A percentile compares a stretch with the other conserved stretches of the same genome.
Conservation (phyloP, 2,888 invertebrate genomes). For the Philereme transversata region DNA sequence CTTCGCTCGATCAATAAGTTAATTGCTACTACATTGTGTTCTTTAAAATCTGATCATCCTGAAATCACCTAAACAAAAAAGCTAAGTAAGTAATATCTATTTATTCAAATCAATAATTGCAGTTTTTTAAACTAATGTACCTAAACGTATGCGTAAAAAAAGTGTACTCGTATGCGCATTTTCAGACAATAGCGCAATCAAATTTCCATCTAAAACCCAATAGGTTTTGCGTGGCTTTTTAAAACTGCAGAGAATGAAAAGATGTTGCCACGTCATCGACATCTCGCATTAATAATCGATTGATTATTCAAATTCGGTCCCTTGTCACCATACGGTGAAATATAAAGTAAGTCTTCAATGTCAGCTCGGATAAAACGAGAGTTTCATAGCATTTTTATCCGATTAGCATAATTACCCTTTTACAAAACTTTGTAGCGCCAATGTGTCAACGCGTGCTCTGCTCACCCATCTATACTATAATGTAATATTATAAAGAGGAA, state of each 20-base stretch:
- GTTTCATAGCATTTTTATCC: constrained; percentile 50
- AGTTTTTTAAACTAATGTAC: too few species aligned
- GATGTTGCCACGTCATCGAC: constrained; percentile 64
- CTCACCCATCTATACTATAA: background rate
- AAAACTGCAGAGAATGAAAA: constrained; percentile 58
- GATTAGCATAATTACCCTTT: constrained; percentile 1
- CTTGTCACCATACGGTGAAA: constrained; percentile 43
- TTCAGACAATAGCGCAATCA: constrained; percentile 71
- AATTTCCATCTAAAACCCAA: constrained; percentile 51
- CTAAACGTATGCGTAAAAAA: too few species aligned
- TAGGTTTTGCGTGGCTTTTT: constrained; percentile 41
- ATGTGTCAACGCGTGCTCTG: background rate
- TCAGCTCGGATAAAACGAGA: constrained; percentile 46
- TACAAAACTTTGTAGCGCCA: constrained; percentile 1
- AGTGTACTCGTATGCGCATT: constrained; percentile 26
- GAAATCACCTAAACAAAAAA: too few species aligned
- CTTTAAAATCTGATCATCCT: too few species aligned
- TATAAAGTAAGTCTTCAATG: constrained; percentile 48
- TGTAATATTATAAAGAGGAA: too few species aligned
- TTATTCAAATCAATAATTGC: too few species aligned
- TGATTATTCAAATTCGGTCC: constrained; percentile 69
- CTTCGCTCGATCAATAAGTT: too few species aligned
- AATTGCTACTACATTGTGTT: too few species aligned
- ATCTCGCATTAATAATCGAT: constrained; percentile 72
- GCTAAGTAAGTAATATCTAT: too few species aligned